Evolutionary conservation across 2,888 invertebrate species (phyloP).

Genomic region (Eudasyphora cyanicolor): DNA sequence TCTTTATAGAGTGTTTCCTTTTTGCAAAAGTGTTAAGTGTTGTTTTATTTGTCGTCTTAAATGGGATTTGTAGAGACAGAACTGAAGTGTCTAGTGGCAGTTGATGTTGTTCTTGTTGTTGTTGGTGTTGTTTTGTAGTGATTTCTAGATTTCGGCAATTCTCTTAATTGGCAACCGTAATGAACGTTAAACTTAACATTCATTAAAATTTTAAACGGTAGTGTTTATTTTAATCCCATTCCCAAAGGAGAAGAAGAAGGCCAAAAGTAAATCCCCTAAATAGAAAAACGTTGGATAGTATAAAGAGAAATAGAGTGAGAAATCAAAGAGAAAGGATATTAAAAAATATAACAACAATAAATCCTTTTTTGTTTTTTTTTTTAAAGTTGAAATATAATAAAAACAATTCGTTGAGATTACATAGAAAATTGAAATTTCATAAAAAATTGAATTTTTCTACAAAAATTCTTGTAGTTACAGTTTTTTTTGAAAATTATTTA

Average conservation of each 20-base stretch:
- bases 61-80: background rate
- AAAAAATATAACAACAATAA: background rate
- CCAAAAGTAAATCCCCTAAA: background rate
- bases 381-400: too few species aligned
- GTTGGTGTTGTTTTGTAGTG: conserved; percentile 8
- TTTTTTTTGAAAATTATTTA: too few species aligned
- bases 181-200: conserved; percentile 17
- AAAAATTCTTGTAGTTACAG: too few species aligned
- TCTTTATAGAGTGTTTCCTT: conserved; percentile 1
- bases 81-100: background rate
- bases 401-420: too few species aligned
- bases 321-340: background rate
- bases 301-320: background rate
- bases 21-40: conserved; percentile 44
- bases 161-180: conserved; percentile 54
- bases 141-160: conserved; percentile 54
- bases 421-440: too few species aligned
- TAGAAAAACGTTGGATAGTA: background rate
- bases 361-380: background rate
- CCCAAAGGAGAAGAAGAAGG: background rate
- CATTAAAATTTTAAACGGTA: background rate
- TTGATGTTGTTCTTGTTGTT: background rate
- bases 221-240: background rate
- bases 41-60: conserved; percentile 33
- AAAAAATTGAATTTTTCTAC: too few species aligned